Evolutionary conservation across 35 echinoderm and acorn worm species (phyloP).

Genomic region (Nesometra sesokonis): DNA sequence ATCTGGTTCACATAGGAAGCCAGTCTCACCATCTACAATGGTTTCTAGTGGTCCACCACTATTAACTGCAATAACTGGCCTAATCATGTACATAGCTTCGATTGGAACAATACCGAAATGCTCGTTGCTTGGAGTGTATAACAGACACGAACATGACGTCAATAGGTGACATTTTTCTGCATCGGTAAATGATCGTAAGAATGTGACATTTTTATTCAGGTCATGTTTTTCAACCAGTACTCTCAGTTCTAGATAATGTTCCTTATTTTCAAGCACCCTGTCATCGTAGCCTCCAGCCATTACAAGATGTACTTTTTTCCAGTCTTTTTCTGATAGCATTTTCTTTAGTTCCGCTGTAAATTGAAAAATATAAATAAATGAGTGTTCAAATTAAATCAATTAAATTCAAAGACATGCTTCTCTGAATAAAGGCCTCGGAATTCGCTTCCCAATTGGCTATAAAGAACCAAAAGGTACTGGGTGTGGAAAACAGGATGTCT

Average conservation of each 20-base stretch:
- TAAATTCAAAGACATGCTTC: no score
- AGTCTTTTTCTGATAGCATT: slow-evolving; percentile 25
- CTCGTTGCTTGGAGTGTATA: slow-evolving; percentile 90
- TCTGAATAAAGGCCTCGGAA: no score
- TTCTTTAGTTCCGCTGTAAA: slow-evolving; percentile 50
- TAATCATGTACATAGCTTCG: slow-evolving; percentile 92
- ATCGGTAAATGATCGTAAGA: slow-evolving; percentile 83
- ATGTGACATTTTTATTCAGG: slow-evolving; percentile 59
- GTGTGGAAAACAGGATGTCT: no score
- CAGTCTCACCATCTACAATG: slow-evolving; percentile 50
- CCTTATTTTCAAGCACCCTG: slow-evolving; percentile 73
- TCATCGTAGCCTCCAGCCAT: slow-evolving; percentile 99
- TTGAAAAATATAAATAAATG: neutral
- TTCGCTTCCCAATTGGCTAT: no score
- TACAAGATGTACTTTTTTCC: slow-evolving; percentile 60
- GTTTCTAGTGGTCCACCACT: slow-evolving; percentile 94
- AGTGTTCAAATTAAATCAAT: neutral
- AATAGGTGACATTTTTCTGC: slow-evolving; percentile 69
- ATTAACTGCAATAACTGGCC: slow-evolving; percentile 91
- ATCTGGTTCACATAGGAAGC: slow-evolving; percentile 47
- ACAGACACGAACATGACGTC: slow-evolving; percentile 61
- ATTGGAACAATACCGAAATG: slow-evolving; percentile 98
- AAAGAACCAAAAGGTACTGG: no score
- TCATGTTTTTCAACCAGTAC: slow-evolving; percentile 35
- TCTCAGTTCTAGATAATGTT: slow-evolving; percentile 79